Evolutionary conservation across 1,140 invertebrate genomes (phyloP), one percentile per base, ranked within the genome.

Genomic region (Drosophila willistoni): DNA sequence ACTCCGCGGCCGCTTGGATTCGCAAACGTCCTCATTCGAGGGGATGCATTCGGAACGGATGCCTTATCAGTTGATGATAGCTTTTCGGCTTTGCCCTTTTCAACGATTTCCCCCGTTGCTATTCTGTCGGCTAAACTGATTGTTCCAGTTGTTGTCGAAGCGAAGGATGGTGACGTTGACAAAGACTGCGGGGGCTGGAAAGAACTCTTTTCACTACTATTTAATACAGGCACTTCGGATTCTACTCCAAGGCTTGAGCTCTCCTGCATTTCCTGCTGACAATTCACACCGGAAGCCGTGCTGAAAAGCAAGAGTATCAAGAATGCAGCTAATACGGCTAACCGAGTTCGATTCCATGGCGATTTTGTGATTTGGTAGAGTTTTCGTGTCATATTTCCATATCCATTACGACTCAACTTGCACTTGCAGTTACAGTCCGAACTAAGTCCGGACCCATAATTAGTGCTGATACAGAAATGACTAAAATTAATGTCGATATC

Each of bases 1-100:
- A 86, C 68, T 0, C 68, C 71, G 13, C 54, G 73, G 69, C 39
- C 29, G 25, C 14, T 73, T 2, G 60, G 22, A 19, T 7, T 47
- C 3, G 44, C 17, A 22, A 61, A 42, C 14, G 51, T 25, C 9
- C 34, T 59, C 7, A 41, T 41, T 44, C 33, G 13, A 14, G 64
- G 41, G 1, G 36, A 13, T 22, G 17, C 19, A 22, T 22, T 51
- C 9, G 44, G 3, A 19, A 9, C 44, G 17, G 44, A 51, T 10
- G 17, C 17, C 44, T 51, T 51, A 29, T 29, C 29, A 7, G n/a
- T 51, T 51, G 44, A 51, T 51, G 44, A 14, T 12, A 10, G 17
- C 9, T 51, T 19, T 9, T 51, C 44, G 9, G n/a, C 7, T 22
- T 14, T 51, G 9, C 7, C 17, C 2, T 51, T 51, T 22, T 51